Evolutionary conservation across 2,888 invertebrate species (phyloP), one percentile per base, ranked within the genome.

Genomic region (Noctua comes): DNA sequence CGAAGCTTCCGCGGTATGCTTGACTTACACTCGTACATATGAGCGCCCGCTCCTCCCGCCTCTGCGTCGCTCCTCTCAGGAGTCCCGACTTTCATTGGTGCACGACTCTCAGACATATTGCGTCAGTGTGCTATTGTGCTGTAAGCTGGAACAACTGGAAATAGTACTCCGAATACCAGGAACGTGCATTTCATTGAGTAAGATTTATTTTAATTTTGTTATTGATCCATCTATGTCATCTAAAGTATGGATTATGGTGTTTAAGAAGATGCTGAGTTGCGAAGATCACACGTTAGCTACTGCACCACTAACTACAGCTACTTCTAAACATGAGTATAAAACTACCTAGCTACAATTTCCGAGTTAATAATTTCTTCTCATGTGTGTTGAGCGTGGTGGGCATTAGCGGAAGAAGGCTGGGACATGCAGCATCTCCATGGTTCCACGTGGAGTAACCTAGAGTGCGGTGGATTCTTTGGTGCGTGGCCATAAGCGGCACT

Each of bases 1-100:
- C 66, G 43, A 66, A 66, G 66, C 66, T 66, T 66, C 66, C 66
- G 66, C n/a, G n/a, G n/a, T 1, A 27, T 66, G 43, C 18, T 66
- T n/a, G 18, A 27, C 16, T 27, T n/a, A 66, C 66, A 43, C n/a
- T 66, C 66, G 43, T n/a, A 27, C 66, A 66, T 66, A n/a, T 43
- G 6, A 43, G 66, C 66, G 5, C n/a, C 66, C n/a, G 43, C 43
- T 18, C 66, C 66, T 66, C 66, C 43, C 43, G 16, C 66, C 5
- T 27, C 66, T 18, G n/a, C 4, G 18, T 43, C 18, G n/a, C 43
- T 43, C 43, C n/a, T 66, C 66, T 24, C 66, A 43, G 66, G 66
- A 66, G n/a, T 18, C 43, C 16, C 27, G 66, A 27, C 18, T 43
- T 66, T 66, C 43, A 66, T 43, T 66, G 64, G 11, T 10, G 0